Evolutionary conservation across 1,140 invertebrate species (phyloP).

Genomic region (Planococcus citri): DNA sequence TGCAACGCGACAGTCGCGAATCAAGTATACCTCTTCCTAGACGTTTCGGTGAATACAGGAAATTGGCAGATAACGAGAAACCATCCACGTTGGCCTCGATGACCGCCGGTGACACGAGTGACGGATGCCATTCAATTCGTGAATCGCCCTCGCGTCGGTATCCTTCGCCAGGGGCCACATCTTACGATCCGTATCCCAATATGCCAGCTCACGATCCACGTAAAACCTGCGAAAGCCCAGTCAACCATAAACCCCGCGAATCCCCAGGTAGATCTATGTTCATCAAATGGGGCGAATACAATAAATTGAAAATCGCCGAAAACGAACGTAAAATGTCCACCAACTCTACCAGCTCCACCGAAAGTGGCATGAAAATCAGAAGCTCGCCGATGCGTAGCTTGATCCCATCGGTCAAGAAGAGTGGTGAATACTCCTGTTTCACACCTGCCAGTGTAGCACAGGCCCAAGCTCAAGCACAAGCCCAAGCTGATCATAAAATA

Average conservation of each 20-base stretch:
- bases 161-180: background rate
- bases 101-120: background rate
- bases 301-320: constrained; percentile 17
- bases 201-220: background rate
- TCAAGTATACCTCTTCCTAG: constrained; percentile 15
- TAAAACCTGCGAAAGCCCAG: background rate
- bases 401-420: constrained; percentile 28
- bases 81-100: background rate
- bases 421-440: constrained; percentile 28
- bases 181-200: background rate
- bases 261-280: constrained; percentile 21
- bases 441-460: constrained; percentile 5
- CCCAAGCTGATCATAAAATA: constrained; percentile 8
- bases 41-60: constrained; percentile 24
- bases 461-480: background rate
- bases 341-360: constrained; percentile 9
- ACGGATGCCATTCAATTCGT: background rate
- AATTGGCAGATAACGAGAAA: constrained; percentile 17
- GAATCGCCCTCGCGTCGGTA: background rate
- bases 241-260: constrained; percentile 21
- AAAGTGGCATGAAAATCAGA: background rate
- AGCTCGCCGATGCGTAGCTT: constrained; percentile 23
- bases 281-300: constrained; percentile 23
- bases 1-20: background rate
- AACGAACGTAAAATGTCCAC: constrained; percentile 23